A percentile compares a stretch with the other conserved stretches of the same genome.
Conservation (phyloP, 2,113 vertebrate species). For the Uria lomvia region DNA sequence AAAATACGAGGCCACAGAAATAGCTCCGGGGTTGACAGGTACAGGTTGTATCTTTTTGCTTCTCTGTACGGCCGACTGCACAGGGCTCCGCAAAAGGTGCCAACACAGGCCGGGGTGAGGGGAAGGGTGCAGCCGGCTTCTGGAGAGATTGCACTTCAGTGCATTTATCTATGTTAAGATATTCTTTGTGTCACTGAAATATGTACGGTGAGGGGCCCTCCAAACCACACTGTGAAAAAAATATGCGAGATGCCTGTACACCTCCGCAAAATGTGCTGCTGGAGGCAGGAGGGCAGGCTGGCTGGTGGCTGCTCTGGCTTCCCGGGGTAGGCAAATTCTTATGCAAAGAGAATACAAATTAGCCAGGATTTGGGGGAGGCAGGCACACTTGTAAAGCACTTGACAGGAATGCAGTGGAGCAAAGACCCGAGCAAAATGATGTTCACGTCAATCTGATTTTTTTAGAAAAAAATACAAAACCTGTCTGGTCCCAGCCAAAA, state of each 20-base stretch:
- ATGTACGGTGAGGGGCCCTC: background rate
- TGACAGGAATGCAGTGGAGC: background rate
- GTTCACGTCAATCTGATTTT: background rate
- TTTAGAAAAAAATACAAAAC: background rate
- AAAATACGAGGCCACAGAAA: background rate
- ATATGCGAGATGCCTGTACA: background rate
- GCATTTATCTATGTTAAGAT: background rate
- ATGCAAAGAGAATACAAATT: background rate
- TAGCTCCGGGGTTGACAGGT: slow-evolving; percentile 13
- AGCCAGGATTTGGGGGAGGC: background rate
- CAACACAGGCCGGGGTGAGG: background rate
- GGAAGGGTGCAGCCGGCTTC: background rate
- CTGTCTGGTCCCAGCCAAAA: background rate
- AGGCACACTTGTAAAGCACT: background rate
- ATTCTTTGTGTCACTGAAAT: background rate
- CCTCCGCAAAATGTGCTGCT: background rate
- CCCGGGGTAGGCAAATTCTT: background rate
- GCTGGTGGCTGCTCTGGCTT: background rate
- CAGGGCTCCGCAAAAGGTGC: background rate
- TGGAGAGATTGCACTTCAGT: background rate
- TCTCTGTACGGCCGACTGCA: background rate
- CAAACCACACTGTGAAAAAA: background rate
- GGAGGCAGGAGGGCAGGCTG: background rate
- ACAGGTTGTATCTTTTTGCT: slow-evolving; percentile 8
- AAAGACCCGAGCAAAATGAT: background rate